Conservation (phyloP, 2,113 vertebrate species). For the Hystrix brachyura region DNA sequence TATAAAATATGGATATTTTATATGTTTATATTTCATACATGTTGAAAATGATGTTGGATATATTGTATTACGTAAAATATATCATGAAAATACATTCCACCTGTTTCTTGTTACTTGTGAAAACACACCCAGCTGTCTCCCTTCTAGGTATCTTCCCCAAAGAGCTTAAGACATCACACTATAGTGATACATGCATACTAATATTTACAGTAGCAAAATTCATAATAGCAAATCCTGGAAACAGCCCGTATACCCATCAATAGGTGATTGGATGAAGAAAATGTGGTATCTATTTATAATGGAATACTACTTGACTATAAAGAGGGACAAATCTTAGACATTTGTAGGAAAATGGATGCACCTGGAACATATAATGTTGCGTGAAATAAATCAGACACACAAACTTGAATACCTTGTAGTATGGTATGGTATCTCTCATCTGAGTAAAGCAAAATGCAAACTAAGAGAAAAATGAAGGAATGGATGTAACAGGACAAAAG, state of each 20-base stretch:
- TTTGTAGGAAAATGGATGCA: neutral
- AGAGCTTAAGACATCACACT: neutral
- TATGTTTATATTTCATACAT: neutral
- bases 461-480: neutral
- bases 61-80: neutral
- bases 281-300: neutral
- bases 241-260: neutral
- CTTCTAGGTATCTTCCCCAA: neutral
- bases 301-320: neutral
- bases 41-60: neutral
- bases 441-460: neutral
- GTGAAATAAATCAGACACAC: neutral
- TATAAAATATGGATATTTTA: neutral
- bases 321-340: neutral
- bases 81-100: slow-evolving; percentile 9
- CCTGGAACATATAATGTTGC: neutral
- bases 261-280: neutral
- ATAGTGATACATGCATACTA: neutral
- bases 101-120: neutral
- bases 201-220: neutral
- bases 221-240: neutral
- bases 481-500: neutral
- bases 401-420: neutral
- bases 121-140: neutral
- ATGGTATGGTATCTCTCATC: neutral